Evolutionary conservation across 2,113 vertebrate genomes (phyloP).

Genomic region (Cariama cristata): DNA sequence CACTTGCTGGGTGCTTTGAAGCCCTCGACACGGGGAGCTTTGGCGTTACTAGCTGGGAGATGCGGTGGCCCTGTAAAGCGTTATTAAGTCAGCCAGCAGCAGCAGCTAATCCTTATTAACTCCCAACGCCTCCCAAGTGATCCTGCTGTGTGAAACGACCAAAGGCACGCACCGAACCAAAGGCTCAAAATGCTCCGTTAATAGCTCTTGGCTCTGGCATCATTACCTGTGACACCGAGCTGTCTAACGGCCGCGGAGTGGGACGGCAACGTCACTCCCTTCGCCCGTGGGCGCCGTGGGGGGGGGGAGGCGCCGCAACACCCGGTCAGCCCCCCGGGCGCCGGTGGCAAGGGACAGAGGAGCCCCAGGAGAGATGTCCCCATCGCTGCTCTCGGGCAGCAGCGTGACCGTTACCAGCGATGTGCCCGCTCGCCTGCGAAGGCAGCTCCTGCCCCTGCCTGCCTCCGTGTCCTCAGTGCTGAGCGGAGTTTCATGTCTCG

Average conservation of each 20-base stretch:
- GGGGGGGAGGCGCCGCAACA: too few relatives aligned
- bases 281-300: not conserved
- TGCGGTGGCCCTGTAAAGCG: rapidly evolving
- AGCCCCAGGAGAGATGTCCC: not conserved
- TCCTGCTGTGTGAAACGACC: not conserved
- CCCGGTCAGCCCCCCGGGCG: rapidly evolving
- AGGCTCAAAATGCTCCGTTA: not conserved
- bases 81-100: not conserved
- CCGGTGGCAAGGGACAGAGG: not conserved
- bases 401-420: rapidly evolving
- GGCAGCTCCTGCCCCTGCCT: not conserved
- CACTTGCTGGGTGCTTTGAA: not conserved
- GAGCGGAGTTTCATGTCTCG: rapidly evolving
- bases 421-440: not conserved
- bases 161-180: not conserved
- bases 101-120: not conserved
- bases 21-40: rapidly evolving
- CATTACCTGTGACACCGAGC: not conserved
- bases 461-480: rapidly evolving
- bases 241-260: too few relatives aligned
- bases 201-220: not conserved
- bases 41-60: not conserved
- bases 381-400: not conserved
- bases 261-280: not conserved
- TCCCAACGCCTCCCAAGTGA: not conserved